phyloP scores from a whole-genome alignment of 2,888 invertebrate genomes.

The Rugalucina vietnamica region DNA sequence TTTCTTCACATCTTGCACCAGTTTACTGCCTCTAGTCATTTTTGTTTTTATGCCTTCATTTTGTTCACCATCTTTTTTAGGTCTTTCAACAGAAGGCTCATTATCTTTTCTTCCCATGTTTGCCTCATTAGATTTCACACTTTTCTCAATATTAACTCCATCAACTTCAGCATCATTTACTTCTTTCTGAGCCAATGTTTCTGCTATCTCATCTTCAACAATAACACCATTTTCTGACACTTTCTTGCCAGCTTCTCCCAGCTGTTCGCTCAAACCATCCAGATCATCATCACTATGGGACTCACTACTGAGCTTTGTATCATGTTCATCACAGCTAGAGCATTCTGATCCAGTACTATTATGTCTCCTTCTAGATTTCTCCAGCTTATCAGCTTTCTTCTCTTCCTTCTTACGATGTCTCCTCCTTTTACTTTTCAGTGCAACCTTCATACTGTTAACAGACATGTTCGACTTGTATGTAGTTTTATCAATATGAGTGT shows the following conservation, averaged over 20 bases:
- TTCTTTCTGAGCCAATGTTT: neutral
- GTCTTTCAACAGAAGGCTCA: neutral
- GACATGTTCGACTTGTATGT: conserved; percentile 78
- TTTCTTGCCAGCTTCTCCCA: conserved; percentile 40
- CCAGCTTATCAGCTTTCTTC: conserved; percentile 56
- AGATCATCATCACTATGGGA: conserved; percentile 67
- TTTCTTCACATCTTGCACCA: conserved; percentile 56
- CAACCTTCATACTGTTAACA: conserved; percentile 78
- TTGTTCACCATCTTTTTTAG: conserved; percentile 11
- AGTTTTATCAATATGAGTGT: conserved; percentile 79
- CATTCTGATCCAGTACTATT: conserved; percentile 73
- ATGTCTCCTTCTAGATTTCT: conserved; percentile 61
- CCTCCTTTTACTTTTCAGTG: conserved; percentile 80
- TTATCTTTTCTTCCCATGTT: neutral
- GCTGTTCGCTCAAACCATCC: conserved; percentile 42
- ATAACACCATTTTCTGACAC: conserved; percentile 52
- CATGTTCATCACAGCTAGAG: conserved; percentile 71
- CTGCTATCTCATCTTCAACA: conserved; percentile 45
- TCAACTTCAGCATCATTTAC: conserved; percentile 15
- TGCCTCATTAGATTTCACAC: conserved; percentile 7
- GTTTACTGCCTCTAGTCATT: conserved; percentile 35
- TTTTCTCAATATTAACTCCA: no score
- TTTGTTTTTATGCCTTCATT: conserved; percentile 24
- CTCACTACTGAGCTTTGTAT: conserved; percentile 59
- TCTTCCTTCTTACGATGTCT: conserved; percentile 78